Evolutionary conservation across 2,797 vertebrate genomes (phyloP).

Genomic region (Calcarius lapponicus): DNA sequence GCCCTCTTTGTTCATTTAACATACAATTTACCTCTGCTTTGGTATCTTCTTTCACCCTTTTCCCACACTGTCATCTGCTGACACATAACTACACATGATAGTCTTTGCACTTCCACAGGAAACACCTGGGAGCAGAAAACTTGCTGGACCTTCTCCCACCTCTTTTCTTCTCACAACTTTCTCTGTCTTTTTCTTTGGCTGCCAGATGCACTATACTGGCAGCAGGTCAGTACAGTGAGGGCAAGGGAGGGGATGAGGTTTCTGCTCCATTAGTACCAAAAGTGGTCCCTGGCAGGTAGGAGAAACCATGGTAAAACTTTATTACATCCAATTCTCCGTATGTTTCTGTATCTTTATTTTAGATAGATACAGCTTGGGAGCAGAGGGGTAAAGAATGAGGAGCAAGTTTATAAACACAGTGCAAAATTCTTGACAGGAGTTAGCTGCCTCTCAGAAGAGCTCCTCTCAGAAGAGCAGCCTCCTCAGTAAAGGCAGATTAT

Average conservation of each 20-base stretch:
- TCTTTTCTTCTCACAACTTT: not conserved
- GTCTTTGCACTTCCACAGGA: not conserved
- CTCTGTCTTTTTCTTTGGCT: not conserved
- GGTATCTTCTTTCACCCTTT: not conserved
- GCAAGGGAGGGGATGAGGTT: not conserved
- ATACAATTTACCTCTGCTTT: not conserved
- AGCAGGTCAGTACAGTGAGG: not conserved
- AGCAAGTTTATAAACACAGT: not conserved
- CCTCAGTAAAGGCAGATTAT: not conserved
- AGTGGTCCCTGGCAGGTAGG: not conserved
- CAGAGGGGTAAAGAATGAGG: not conserved
- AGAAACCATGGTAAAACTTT: not conserved
- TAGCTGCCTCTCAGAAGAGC: not conserved
- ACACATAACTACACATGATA: not conserved
- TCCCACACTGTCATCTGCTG: not conserved
- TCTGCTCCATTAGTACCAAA: not conserved
- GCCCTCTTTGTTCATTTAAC: not conserved
- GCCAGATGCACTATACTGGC: not conserved
- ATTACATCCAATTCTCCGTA: not conserved
- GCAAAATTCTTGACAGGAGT: not conserved
- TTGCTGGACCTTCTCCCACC: not conserved
- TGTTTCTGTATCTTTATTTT: not conserved
- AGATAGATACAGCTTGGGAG: not conserved
- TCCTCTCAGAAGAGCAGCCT: not conserved
- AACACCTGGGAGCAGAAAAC: not conserved